Percentiles rank a stretch among this genome's conserved stretches.
Evolutionary conservation across 2,797 vertebrate species (phyloP).

Genomic region (Coilia nasus): DNA sequence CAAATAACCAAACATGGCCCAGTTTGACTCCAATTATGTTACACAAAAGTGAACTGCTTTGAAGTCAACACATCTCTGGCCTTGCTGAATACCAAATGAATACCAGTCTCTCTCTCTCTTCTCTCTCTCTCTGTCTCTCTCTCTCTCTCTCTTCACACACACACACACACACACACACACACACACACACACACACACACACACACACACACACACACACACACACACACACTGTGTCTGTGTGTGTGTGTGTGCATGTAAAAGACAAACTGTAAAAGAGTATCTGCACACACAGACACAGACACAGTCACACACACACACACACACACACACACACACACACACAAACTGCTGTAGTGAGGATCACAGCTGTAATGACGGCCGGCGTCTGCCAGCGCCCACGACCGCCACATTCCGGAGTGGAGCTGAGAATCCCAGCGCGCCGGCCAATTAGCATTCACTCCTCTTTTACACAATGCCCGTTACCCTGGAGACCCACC

Average conservation of each 20-base stretch:
- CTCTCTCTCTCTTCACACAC: no score
- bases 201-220: no score
- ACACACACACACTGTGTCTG: background rate
- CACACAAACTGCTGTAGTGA: no score
- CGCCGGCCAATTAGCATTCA: background rate
- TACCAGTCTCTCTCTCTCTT: background rate
- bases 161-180: no score
- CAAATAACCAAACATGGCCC: background rate
- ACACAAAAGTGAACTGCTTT: background rate
- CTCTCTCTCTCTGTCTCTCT: no score
- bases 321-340: background rate
- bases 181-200: no score
- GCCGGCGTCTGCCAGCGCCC: background rate
- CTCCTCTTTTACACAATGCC: background rate
- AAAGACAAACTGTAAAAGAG: background rate
- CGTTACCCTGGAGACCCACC: background rate
- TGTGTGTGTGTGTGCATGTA: background rate
- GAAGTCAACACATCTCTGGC: background rate
- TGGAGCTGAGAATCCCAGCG: background rate
- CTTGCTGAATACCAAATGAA: background rate
- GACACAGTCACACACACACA: background rate
- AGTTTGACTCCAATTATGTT: background rate
- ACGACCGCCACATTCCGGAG: background rate
- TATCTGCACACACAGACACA: no score
- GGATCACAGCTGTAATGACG: background rate